These are phyloP conservation scores for Lutraria rhynchaena DNA, from an alignment of 1,140 invertebrate genomes.

Conservation along the genomic window DNA sequence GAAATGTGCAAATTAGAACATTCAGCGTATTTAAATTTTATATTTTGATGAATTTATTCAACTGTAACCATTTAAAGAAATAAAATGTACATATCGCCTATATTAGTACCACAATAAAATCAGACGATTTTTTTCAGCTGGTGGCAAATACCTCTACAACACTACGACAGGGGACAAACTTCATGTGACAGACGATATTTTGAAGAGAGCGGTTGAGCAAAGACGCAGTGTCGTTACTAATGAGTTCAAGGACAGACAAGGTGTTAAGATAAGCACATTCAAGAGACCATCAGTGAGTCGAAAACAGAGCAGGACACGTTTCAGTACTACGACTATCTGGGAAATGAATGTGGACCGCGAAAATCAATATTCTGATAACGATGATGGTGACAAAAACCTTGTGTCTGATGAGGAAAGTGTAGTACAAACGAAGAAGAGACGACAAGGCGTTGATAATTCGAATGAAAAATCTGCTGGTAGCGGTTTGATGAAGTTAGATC, in stretches of 20 bases:
- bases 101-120: too few species aligned
- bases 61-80: too few species aligned
- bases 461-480: too few species aligned
- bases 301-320: constrained; percentile 37
- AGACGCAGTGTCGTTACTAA: constrained; percentile 8
- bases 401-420: neutral
- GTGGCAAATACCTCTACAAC: constrained; percentile 53
- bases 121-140: constrained; percentile 23
- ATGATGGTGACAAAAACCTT: neutral
- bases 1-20: too few species aligned
- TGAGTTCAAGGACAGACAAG: constrained; percentile 2
- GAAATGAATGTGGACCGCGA: constrained; percentile 47
- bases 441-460: constrained; percentile 7
- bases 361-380: neutral
- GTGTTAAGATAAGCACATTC: constrained; percentile 23
- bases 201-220: constrained; percentile 31
- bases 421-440: constrained; percentile 1
- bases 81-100: too few species aligned
- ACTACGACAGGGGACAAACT: constrained; percentile 47
- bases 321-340: constrained; percentile 56
- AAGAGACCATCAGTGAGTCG: constrained; percentile 25
- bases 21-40: too few species aligned
- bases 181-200: constrained; percentile 44
- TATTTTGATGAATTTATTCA: too few species aligned
- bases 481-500: neutral